A percentile compares a stretch with the other conserved stretches of the same genome.
These are phyloP conservation scores for Meleagris gallopavo DNA, from an alignment of 2,113 vertebrate species.

Conservation along the genomic window DNA sequence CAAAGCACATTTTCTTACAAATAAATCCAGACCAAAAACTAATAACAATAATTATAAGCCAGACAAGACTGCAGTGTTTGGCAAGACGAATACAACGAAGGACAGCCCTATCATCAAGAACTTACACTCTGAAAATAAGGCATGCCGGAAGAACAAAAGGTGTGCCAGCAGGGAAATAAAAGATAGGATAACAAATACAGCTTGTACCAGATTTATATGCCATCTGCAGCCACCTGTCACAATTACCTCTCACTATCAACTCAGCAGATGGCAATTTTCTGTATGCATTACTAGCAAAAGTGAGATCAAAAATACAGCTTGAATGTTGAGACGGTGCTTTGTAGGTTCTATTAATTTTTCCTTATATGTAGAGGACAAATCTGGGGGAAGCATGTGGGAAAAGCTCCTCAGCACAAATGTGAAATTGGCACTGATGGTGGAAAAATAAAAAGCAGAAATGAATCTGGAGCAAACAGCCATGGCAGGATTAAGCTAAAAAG, in stretches of 20 bases:
- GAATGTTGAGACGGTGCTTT: not conserved
- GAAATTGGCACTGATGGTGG: not conserved
- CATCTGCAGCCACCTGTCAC: conserved; percentile 8
- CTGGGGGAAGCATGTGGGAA: not conserved
- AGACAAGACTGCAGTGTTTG: not conserved
- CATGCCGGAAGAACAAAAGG: not conserved
- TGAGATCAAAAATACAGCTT: not conserved
- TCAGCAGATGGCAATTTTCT: not conserved
- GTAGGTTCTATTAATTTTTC: not conserved
- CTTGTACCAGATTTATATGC: not conserved
- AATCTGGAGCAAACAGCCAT: not conserved
- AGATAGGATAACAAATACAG: not conserved
- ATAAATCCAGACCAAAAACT: not conserved
- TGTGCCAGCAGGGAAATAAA: not conserved
- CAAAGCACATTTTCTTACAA: not conserved
- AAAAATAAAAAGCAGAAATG: not conserved
- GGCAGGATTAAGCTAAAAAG: not conserved
- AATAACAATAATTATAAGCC: not conserved
- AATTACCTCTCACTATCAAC: not conserved
- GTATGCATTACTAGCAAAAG: not conserved
- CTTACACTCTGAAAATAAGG: not conserved
- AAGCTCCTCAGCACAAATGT: not conserved
- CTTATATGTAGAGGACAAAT: not conserved
- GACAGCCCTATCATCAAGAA: not conserved
- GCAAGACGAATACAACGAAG: not conserved